These are phyloP conservation scores for Leptinotarsa defecta DNA, from an alignment of 1,140 invertebrate genomes.

Conservation along the genomic window DNA sequence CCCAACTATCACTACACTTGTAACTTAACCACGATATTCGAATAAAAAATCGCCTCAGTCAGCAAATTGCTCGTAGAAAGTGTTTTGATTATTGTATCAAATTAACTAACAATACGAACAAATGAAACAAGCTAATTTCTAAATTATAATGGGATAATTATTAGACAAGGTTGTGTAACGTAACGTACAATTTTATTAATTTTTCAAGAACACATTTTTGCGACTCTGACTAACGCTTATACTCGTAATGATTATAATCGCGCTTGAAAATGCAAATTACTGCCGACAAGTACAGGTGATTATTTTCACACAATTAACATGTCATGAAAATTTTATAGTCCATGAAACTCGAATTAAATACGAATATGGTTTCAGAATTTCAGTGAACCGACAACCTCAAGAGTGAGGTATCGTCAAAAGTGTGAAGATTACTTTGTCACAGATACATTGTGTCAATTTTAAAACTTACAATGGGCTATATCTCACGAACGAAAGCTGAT, in stretches of 20 bases:
- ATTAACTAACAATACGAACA: slow-evolving; percentile 9
- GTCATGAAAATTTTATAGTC: too few relatives aligned
- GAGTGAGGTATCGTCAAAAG: too few relatives aligned
- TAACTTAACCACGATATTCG: not conserved
- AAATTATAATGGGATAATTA: slow-evolving; percentile 3
- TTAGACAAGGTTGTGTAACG: not conserved
- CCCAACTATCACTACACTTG: not conserved
- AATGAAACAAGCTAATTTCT: slow-evolving; percentile 10
- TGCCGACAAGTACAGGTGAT: not conserved
- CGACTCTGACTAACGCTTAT: not conserved
- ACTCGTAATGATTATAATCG: not conserved
- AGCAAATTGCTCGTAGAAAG: slow-evolving; percentile 7
- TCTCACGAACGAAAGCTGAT: too few relatives aligned
- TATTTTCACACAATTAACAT: too few relatives aligned
- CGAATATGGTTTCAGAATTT: too few relatives aligned
- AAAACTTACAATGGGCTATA: too few relatives aligned
- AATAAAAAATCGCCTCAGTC: not conserved
- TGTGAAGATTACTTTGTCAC: too few relatives aligned
- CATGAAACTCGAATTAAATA: too few relatives aligned
- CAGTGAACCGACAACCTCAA: too few relatives aligned
- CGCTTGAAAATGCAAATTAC: not conserved
- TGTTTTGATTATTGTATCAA: slow-evolving; percentile 18
- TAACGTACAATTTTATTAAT: not conserved
- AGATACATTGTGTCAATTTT: too few relatives aligned
- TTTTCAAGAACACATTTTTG: not conserved